Evolutionary conservation across 2,113 vertebrate genomes (phyloP).

Genomic region (Pyrgilauda ruficollis): DNA sequence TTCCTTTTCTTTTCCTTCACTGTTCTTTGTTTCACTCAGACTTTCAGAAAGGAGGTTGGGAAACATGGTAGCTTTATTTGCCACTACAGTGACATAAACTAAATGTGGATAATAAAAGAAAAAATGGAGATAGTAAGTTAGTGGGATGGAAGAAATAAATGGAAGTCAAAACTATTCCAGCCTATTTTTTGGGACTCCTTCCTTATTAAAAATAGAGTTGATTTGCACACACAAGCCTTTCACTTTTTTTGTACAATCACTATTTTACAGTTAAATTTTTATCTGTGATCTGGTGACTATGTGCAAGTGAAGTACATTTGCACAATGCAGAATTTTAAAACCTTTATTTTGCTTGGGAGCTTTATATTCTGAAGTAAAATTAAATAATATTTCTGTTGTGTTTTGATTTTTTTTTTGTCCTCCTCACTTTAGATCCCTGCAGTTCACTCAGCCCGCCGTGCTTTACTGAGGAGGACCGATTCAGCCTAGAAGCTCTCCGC

Average conservation of each 20-base stretch:
- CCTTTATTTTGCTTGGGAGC: not conserved
- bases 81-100: not conserved
- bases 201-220: not conserved
- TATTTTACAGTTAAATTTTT: not conserved
- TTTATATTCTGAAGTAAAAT: not conserved
- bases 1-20: not conserved
- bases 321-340: not conserved
- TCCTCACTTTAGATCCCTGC: conserved; percentile 80
- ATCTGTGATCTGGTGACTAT: not conserved
- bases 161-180: not conserved
- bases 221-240: rapidly evolving
- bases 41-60: not conserved
- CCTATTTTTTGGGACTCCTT: not conserved
- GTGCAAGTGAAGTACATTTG: not conserved
- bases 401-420: not conserved
- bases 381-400: not conserved
- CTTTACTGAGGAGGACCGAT: conserved; percentile 89
- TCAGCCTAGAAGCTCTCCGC: conserved; percentile 92
- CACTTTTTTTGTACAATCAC: not conserved
- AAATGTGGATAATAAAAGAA: not conserved
- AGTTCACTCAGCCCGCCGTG: conserved; percentile 87
- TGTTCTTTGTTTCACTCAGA: not conserved
- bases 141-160: not conserved
- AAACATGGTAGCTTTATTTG: not conserved
- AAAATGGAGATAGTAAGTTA: not conserved